Base-by-base conservation (phyloP, 1,140 invertebrate genomes). In the Eriosoma lanigerum region DNA sequence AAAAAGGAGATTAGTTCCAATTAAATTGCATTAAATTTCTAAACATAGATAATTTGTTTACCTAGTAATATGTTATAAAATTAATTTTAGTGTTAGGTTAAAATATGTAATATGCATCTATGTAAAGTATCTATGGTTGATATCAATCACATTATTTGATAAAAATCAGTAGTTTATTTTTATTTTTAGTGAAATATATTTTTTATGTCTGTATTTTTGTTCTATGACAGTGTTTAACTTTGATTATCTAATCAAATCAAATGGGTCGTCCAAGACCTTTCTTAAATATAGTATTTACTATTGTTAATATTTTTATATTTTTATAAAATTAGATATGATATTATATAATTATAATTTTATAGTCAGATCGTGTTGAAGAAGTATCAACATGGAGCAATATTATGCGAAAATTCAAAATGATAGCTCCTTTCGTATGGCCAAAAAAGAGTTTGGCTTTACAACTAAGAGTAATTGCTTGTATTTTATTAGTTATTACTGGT, bases 371-470 rank as follows among this genome's bases (percentile, higher is more conserved):
- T 60, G 29, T 44, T 10, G 81, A 82, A 70, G 56, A 66, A 84
- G 86, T 86, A 72, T 94, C 94, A n/a, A 92, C 94, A 62, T 96
- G 94, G 89, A 87, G 87, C 64, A 94, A 94, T 86, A 87, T 89
- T 1, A 92, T 90, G 87, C 89, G 90, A 82, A 97, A 97, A 86
- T 85, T 95, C 10, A 90, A 90, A 84, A 91, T 89, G 0, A 89
- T 98, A 29, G 85, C 92, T 66, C 96, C 96, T 2, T 98, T 96
- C 86, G 87, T 98, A n/a, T 99, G 97, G 97, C 97, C 97, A 0
- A 93, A 91, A 82, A 95, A 93, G 82, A 91, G 91, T 85, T 68
- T 88, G 4, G 84, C 88, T 1, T 88, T 98, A 9, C 96, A 98
- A 86, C 82, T 95, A 0, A 88, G 92, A 80, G 96, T 99, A 0